phyloP scores from a whole-genome alignment of 2,797 vertebrate genomes.

The Pseudocheirus occidentalis region DNA sequence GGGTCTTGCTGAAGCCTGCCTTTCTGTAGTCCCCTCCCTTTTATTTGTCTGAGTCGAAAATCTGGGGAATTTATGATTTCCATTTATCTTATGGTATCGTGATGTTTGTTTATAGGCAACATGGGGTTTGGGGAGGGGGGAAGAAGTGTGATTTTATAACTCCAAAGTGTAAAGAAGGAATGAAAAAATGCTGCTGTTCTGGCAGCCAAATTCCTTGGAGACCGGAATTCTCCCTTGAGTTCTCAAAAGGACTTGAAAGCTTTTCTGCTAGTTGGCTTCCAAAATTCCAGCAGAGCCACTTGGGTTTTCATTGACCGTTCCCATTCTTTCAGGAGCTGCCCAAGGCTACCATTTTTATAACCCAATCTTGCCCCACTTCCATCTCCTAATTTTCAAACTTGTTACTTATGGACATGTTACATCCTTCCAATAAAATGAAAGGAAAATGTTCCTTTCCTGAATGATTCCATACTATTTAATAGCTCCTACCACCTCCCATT shows the following conservation, averaged over 20 bases:
- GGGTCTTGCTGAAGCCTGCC: constrained; percentile 32
- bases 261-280: fast-evolving
- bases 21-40: not conserved
- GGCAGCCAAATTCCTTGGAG: not conserved
- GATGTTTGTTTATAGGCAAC: constrained; percentile 50
- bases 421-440: not conserved
- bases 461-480: not conserved
- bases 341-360: not conserved
- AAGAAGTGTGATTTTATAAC: constrained; percentile 44
- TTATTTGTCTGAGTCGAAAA: constrained; percentile 43
- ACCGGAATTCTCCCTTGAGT: not conserved
- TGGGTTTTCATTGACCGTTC: not conserved
- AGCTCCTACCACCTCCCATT: not conserved
- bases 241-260: not conserved
- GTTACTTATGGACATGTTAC: not conserved
- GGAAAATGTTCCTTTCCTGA: not conserved
- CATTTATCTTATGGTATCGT: constrained; percentile 57
- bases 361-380: not conserved
- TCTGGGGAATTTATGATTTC: constrained; percentile 52
- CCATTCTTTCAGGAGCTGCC: not conserved
- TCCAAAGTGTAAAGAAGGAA: constrained; percentile 49
- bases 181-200: constrained; percentile 46
- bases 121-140: not conserved
- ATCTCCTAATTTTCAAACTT: not conserved
- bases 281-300: fast-evolving